These are phyloP conservation scores for Halcyon leucocephala DNA, from an alignment of 2,797 vertebrate genomes.

Conservation along the genomic window DNA sequence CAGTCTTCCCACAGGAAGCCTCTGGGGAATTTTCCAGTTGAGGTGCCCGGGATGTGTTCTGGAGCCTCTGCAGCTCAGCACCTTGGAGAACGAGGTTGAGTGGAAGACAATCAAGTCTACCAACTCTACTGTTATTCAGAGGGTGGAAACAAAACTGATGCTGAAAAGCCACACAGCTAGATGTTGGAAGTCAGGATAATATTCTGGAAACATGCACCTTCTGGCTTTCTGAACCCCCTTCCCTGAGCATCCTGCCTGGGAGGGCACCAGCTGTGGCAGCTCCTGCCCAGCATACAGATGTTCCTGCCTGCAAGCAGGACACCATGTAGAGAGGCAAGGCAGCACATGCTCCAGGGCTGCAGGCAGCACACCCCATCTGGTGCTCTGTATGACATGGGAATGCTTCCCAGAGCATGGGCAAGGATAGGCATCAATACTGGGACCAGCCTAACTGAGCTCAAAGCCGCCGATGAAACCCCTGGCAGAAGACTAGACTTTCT, in stretches of 20 bases:
- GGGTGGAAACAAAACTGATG: background rate
- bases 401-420: background rate
- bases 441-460: background rate
- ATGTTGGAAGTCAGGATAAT: background rate
- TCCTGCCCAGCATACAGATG: background rate
- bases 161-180: background rate
- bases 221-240: background rate
- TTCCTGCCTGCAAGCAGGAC: background rate
- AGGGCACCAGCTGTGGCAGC: fast-evolving
- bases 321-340: background rate
- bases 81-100: background rate
- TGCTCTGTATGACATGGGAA: background rate
- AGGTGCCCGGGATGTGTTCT: background rate
- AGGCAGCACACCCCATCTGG: background rate
- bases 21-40: background rate
- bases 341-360: background rate
- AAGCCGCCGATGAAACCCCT: background rate
- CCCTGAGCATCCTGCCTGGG: background rate
- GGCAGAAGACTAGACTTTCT: background rate
- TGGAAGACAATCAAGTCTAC: background rate
- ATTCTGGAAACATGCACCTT: background rate
- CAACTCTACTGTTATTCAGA: background rate
- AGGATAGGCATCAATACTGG: background rate
- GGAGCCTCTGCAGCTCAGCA: background rate
- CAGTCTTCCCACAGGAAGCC: background rate